Evolutionary conservation across 2,888 invertebrate species (phyloP).

Genomic region (Lymantria monacha): DNA sequence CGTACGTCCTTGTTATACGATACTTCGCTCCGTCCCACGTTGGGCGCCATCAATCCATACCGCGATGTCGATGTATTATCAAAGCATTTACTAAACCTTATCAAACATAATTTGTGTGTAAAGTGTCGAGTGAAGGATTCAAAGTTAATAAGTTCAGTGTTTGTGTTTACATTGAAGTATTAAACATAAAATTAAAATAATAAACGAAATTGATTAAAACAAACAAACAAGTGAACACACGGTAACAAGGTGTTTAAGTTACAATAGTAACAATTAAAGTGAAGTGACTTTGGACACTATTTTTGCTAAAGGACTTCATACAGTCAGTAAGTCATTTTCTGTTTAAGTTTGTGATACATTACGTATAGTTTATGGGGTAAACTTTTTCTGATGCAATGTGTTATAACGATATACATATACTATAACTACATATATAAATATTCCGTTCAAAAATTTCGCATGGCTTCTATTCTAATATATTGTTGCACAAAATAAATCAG

Average conservation of each 20-base stretch:
- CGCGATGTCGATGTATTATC: constrained; percentile 40
- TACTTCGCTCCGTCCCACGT: constrained; percentile 46
- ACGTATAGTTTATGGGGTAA: constrained; percentile 31
- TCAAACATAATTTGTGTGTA: constrained; percentile 16
- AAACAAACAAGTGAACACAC: constrained; percentile 33
- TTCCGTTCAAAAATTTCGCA: constrained; percentile 26
- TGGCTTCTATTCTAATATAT: constrained; percentile 33
- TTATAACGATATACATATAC: constrained; percentile 28
- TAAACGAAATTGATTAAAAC: constrained; percentile 24
- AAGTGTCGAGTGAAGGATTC: constrained; percentile 36
- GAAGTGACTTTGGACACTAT: constrained; percentile 44
- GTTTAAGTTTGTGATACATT: constrained; percentile 30
- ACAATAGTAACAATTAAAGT: constrained; percentile 33
- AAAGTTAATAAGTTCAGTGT: constrained; percentile 29
- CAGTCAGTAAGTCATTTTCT: constrained; percentile 35
- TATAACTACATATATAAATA: constrained; percentile 21
- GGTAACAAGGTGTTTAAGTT: constrained; percentile 33
- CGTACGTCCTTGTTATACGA: constrained; percentile 40
- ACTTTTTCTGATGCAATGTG: constrained; percentile 21
- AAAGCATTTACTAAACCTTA: constrained; percentile 25
- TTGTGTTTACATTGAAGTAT: constrained; percentile 33
- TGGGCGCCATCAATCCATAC: constrained; percentile 58
- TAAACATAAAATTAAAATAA: constrained; percentile 15
- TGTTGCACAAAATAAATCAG: constrained; percentile 42
- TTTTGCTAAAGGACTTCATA: constrained; percentile 23